A percentile compares a stretch with the other conserved stretches of the same genome.
Conservation (phyloP, 2,797 vertebrate species). For the Helostoma temminkii region DNA sequence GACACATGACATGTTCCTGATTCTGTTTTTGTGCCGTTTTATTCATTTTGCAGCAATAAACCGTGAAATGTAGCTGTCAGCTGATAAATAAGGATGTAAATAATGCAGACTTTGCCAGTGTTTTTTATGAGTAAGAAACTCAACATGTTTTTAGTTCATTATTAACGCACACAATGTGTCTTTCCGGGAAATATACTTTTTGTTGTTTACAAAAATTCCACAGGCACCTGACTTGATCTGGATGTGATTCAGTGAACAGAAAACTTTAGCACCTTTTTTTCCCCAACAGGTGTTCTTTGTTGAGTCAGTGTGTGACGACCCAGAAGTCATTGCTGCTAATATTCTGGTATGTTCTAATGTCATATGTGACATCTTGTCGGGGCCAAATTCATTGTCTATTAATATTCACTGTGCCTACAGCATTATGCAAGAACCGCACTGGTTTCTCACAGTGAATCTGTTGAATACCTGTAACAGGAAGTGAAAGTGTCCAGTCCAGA, state of each 20-base stretch:
- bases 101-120: background rate
- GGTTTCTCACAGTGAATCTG: slow-evolving; percentile 21
- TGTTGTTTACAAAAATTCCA: too few species aligned
- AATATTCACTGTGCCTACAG: slow-evolving; percentile 30
- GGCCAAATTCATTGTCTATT: slow-evolving; percentile 53
- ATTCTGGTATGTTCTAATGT: slow-evolving; percentile 90
- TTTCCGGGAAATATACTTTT: too few species aligned
- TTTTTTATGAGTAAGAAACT: background rate
- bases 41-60: background rate
- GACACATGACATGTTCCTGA: background rate
- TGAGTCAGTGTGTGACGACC: slow-evolving; percentile 97
- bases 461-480: slow-evolving; percentile 84
- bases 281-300: slow-evolving; percentile 96
- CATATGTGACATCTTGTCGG: slow-evolving; percentile 17
- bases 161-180: background rate
- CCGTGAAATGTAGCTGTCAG: background rate
- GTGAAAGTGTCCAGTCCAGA: slow-evolving; percentile 98
- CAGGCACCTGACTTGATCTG: background rate
- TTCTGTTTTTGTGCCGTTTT: background rate
- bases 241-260: background rate
- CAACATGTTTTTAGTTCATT: background rate
- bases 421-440: slow-evolving; percentile 4
- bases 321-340: slow-evolving; percentile 97
- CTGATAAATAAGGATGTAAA: background rate
- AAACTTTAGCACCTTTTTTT: background rate